Percentiles rank a stretch among this genome's conserved stretches.
Evolutionary conservation across 2,797 vertebrate species (phyloP).

Genomic region (Acomys russatus): DNA sequence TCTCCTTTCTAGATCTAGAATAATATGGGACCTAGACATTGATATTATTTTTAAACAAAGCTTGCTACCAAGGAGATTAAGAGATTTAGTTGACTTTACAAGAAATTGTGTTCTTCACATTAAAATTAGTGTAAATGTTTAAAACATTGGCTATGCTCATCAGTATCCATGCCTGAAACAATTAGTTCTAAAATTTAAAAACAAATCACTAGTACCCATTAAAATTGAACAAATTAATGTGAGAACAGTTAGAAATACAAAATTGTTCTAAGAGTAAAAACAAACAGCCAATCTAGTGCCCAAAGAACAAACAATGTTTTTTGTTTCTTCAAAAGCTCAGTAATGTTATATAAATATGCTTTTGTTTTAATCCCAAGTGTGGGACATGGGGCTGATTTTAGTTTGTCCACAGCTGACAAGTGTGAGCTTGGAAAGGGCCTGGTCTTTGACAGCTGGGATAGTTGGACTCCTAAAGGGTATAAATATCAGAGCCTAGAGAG

Average conservation of each 20-base stretch:
- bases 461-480: too few species aligned
- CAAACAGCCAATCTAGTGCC: too few species aligned
- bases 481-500: too few species aligned
- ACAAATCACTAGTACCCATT: background rate
- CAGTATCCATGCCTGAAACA: background rate
- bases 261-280: too few species aligned
- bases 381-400: too few species aligned
- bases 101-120: background rate
- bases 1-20: background rate
- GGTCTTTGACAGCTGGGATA: too few species aligned
- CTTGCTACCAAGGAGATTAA: background rate
- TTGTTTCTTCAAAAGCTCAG: too few species aligned
- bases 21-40: background rate
- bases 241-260: background rate
- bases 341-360: too few species aligned
- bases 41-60: background rate
- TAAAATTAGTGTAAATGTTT: slow-evolving; percentile 14
- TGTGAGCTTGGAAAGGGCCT: too few species aligned
- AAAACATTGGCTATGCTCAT: slow-evolving; percentile 9
- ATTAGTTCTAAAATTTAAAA: slow-evolving; percentile 11
- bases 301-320: too few species aligned
- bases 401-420: too few species aligned
- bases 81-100: background rate
- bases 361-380: too few species aligned
- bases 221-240: background rate